These are phyloP conservation scores for Botia kubotai DNA, from an alignment of 2,797 vertebrate species.

Conservation along the genomic window DNA sequence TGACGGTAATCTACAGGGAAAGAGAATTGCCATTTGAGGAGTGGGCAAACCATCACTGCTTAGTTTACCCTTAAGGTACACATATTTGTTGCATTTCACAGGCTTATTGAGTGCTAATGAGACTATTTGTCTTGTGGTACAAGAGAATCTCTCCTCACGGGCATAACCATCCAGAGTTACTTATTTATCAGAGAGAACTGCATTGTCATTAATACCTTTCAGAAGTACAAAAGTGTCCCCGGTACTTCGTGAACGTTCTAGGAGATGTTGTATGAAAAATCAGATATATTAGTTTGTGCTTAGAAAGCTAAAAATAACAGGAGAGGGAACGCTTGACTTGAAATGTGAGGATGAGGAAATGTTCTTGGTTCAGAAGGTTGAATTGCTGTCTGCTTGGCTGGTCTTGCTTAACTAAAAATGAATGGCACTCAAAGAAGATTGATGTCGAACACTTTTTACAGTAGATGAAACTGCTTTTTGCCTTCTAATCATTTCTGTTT, in stretches of 20 bases:
- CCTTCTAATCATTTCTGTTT: not conserved
- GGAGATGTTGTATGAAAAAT: slow-evolving; percentile 23
- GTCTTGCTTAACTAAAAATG: slow-evolving; percentile 18
- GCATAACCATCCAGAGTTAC: slow-evolving; percentile 65
- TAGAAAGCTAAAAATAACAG: slow-evolving; percentile 23
- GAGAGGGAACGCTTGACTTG: not conserved
- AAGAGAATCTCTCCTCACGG: slow-evolving; percentile 68
- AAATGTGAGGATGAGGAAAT: not conserved
- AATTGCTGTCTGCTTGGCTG: slow-evolving; percentile 19
- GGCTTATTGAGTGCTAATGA: slow-evolving; percentile 72
- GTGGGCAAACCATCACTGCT: slow-evolving; percentile 10
- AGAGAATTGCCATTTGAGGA: slow-evolving; percentile 1
- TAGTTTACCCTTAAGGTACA: slow-evolving; percentile 29
- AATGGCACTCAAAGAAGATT: slow-evolving; percentile 22
- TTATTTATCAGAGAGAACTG: slow-evolving; percentile 62
- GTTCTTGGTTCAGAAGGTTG: slow-evolving; percentile 24
- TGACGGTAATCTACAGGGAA: slow-evolving; percentile 15
- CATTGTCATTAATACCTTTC: slow-evolving; percentile 66
- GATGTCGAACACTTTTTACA: slow-evolving; percentile 21
- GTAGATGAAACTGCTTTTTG: not conserved
- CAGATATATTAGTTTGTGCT: slow-evolving; percentile 24
- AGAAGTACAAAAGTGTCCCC: slow-evolving; percentile 37
- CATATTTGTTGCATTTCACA: slow-evolving; percentile 48
- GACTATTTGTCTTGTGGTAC: slow-evolving; percentile 69
- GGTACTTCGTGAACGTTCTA: slow-evolving; percentile 21